phyloP scores from a whole-genome alignment of 2,888 invertebrate species.

The Ennomos quercinarius region DNA sequence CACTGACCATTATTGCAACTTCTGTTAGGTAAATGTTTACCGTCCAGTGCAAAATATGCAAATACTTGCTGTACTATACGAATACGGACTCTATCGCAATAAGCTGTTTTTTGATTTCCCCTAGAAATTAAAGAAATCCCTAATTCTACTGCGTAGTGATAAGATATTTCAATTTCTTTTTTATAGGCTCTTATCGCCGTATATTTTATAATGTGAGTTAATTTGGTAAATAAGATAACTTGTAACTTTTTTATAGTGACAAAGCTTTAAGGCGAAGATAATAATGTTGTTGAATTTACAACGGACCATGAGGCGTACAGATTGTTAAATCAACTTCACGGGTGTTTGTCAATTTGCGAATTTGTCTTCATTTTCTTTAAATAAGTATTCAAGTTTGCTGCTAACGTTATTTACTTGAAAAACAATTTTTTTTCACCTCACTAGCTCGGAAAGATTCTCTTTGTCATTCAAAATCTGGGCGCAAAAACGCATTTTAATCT shows the following conservation, averaged over 20 bases:
- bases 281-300: constrained; percentile 5
- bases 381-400: background rate
- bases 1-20: constrained; percentile 33
- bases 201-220: background rate
- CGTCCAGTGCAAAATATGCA: background rate
- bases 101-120: background rate
- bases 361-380: constrained; percentile 6
- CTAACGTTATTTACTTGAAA: background rate
- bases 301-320: constrained; percentile 4
- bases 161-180: background rate
- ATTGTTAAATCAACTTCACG: constrained; percentile 10
- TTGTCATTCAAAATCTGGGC: too few relatives aligned
- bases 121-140: background rate
- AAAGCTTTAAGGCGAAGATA: background rate
- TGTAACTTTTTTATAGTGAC: background rate
- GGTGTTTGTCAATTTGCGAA: constrained; percentile 8
- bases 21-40: constrained; percentile 21
- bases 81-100: constrained; percentile 1
- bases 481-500: too few relatives aligned
- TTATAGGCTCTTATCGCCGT: constrained; percentile 1
- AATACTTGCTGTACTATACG: background rate
- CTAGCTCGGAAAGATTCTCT: too few relatives aligned
- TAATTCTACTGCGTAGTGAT: background rate
- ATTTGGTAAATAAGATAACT: background rate
- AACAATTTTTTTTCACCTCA: too few relatives aligned